A percentile compares a stretch with the other conserved stretches of the same genome.
phyloP scores from a whole-genome alignment of 2,797 vertebrate species.

The Dipus sagitta region DNA sequence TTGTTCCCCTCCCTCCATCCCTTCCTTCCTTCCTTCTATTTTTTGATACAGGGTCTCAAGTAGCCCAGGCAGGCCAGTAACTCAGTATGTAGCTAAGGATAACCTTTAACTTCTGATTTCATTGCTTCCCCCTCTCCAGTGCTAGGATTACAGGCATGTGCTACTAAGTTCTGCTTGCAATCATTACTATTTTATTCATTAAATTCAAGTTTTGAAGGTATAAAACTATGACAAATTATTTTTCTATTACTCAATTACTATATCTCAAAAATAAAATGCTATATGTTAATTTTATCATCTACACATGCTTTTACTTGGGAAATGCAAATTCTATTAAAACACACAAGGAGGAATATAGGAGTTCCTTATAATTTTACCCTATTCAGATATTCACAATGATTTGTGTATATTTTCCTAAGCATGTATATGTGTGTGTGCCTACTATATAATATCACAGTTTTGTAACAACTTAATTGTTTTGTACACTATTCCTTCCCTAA shows the following conservation, averaged over 20 bases:
- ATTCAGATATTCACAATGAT: neutral
- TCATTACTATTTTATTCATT: neutral
- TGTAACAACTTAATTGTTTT: neutral
- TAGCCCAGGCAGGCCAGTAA: neutral
- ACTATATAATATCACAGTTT: too few species aligned
- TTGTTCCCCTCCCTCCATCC: too few species aligned
- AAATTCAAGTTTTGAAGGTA: neutral
- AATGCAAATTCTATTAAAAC: conserved; percentile 21
- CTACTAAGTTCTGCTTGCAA: neutral
- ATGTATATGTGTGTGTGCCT: too few species aligned
- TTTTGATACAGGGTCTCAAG: neutral
- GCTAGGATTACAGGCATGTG: too few species aligned
- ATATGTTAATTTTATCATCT: neutral
- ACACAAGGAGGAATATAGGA: neutral
- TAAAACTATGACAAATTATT: neutral
- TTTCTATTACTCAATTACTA: neutral
- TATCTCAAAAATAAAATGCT: neutral
- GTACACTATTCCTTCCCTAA: neutral
- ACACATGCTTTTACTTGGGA: neutral
- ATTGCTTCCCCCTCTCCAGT: neutral
- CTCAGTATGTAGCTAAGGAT: neutral
- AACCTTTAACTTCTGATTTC: neutral
- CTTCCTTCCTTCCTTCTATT: too few species aligned
- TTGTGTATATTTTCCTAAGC: neutral
- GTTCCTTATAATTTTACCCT: neutral